Conservation (phyloP, 2,888 invertebrate species). For the Subacronicta megacephala region DNA sequence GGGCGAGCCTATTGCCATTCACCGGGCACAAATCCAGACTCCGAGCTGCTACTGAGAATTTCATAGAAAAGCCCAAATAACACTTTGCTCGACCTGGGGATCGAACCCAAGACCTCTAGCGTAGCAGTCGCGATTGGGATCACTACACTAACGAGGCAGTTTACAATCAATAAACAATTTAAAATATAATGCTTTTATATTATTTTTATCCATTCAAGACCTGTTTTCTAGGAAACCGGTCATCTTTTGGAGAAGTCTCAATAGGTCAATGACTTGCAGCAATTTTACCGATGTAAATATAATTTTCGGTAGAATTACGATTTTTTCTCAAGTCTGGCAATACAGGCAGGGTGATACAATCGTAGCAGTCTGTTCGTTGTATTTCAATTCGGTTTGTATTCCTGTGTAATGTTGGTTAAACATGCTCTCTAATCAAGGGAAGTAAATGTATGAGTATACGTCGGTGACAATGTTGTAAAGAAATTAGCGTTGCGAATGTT, state of each 20-base stretch:
- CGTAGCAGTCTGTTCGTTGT: constrained; percentile 5
- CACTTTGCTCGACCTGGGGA: too few species aligned
- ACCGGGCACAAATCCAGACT: too few species aligned
- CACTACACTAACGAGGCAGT: too few species aligned
- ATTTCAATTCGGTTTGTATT: constrained; percentile 28
- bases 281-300: background rate
- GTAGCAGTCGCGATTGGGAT: too few species aligned
- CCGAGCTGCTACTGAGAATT: too few species aligned
- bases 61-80: too few species aligned
- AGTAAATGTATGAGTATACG: background rate
- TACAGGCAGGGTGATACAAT: constrained; percentile 21
- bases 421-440: constrained; percentile 41
- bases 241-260: background rate
- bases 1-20: too few species aligned
- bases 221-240: background rate
- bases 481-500: background rate
- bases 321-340: background rate
- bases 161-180: too few species aligned
- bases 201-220: too few species aligned
- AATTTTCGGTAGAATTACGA: constrained; percentile 4
- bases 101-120: too few species aligned
- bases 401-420: constrained; percentile 35
- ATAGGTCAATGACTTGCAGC: background rate
- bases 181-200: too few species aligned
- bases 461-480: background rate